A percentile compares a stretch with the other conserved stretches of the same genome.
These are phyloP conservation scores for Pseudochirops corinnae DNA, from an alignment of 2,797 vertebrate species.

Conservation along the genomic window DNA sequence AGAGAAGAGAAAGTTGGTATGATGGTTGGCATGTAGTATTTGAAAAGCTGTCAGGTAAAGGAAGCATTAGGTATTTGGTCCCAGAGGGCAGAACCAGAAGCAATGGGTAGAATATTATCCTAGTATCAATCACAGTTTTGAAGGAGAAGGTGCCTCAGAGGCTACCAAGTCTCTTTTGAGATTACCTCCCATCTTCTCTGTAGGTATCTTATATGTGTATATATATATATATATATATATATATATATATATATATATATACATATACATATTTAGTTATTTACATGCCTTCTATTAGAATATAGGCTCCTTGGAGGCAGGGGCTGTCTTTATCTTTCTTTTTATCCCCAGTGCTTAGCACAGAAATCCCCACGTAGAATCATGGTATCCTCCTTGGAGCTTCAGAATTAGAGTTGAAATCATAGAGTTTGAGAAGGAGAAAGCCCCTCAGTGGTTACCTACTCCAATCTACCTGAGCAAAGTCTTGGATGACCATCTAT, in stretches of 20 bases:
- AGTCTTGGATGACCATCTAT: background rate
- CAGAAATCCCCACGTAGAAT: background rate
- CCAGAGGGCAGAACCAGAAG: background rate
- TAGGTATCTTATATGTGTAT: too few relatives aligned
- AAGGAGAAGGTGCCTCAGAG: background rate
- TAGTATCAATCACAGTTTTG: background rate
- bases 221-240: too few relatives aligned
- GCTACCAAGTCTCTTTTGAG: background rate
- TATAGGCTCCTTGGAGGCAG: background rate
- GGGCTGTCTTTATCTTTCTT: background rate
- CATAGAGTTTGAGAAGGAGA: background rate
- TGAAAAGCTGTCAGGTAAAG: background rate
- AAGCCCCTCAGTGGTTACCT: background rate
- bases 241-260: too few relatives aligned
- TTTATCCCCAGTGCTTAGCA: background rate
- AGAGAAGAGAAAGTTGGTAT: background rate
- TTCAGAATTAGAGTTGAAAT: background rate
- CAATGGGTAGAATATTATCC: background rate
- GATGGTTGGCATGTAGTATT: background rate
- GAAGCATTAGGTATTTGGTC: background rate
- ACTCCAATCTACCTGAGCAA: background rate
- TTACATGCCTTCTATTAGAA: background rate
- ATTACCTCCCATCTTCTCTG: background rate
- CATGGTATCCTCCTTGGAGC: background rate
- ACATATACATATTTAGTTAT: background rate